Base-by-base conservation (phyloP, 2,888 invertebrate species). In the Beris chalybata region DNA sequence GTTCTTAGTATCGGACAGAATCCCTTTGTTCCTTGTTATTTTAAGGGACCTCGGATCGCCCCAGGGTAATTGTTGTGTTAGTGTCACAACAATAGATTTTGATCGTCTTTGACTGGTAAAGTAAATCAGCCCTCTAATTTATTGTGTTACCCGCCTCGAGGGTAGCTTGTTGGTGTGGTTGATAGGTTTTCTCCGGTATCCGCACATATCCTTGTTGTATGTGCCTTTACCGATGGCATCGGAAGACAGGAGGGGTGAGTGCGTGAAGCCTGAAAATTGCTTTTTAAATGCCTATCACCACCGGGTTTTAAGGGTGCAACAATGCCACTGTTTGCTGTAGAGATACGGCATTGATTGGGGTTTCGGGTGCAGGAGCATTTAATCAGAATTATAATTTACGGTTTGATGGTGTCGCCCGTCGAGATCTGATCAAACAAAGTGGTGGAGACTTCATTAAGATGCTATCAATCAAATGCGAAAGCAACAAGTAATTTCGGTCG, bases 61-160 rank as follows among this genome's bases (percentile, higher is more conserved):
- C 53, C n/a, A 67, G 71, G 71, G 72, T 72, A 72, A 72, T 72
- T 72, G 70, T 71, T 69, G 64, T 69, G 70, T 67, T 66, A 71
- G 69, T 71, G 71, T 70, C 70, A 72, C 68, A 71, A 71, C 71
- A 72, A 72, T 72, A 71, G 71, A 72, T 58, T 70, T 66, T 68
- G 58, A 67, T 65, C 65, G 50, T 57, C 32, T 47, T 56, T 65
- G 38, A 38, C 57, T 65, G 65, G 57, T 50, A 47, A 64, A 65
- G 65, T 57, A 65, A 65, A 65, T 65, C 65, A 65, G 57, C 65
- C 65, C 65, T 61, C 65, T 65, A 65, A 65, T 65, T 65, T 65
- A 64, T 55, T 64, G 55, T 55, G 55, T 64, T 64, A 54, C 53
- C 61, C 61, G 61, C 52, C 57, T 47, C 43, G 52, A 50, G 61